These are phyloP conservation scores for Paedocypris micromegethes DNA, from an alignment of 2,797 vertebrate species.

Conservation along the genomic window DNA sequence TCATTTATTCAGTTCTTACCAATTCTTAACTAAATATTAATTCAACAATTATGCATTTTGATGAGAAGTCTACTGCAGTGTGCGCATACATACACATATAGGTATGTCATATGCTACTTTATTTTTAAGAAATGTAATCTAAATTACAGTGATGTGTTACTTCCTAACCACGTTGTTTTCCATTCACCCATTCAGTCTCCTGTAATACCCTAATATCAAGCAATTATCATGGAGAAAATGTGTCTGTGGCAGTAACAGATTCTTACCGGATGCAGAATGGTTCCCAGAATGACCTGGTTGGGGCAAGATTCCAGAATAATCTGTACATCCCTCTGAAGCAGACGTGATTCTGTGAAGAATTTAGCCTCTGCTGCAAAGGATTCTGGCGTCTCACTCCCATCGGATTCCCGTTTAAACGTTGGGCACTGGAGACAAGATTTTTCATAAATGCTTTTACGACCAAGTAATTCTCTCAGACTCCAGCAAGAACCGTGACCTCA, in stretches of 20 bases:
- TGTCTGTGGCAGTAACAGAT: neutral
- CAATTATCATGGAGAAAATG: neutral
- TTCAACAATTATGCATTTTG: too few relatives aligned
- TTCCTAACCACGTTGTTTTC: too few relatives aligned
- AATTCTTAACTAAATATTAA: too few relatives aligned
- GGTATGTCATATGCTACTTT: too few relatives aligned
- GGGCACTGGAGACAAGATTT: slow-evolving; percentile 73
- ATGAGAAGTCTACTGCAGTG: too few relatives aligned
- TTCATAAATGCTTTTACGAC: neutral
- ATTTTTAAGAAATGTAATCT: too few relatives aligned
- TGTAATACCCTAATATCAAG: too few relatives aligned
- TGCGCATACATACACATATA: too few relatives aligned
- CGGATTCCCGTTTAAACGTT: slow-evolving; percentile 85
- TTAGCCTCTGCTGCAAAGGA: slow-evolving; percentile 92
- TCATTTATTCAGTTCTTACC: too few relatives aligned
- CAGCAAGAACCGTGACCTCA: neutral
- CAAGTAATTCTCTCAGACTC: neutral
- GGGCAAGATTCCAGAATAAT: slow-evolving; percentile 95
- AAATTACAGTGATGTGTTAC: too few relatives aligned
- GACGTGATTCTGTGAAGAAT: slow-evolving; percentile 93
- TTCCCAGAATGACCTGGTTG: slow-evolving; percentile 93
- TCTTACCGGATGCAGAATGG: slow-evolving; percentile 87
- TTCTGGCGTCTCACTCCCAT: slow-evolving; percentile 82
- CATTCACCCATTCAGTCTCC: too few relatives aligned
- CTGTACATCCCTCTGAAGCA: slow-evolving; percentile 95